Conservation (phyloP, 2,113 vertebrate species). For the Oceanites oceanicus region DNA sequence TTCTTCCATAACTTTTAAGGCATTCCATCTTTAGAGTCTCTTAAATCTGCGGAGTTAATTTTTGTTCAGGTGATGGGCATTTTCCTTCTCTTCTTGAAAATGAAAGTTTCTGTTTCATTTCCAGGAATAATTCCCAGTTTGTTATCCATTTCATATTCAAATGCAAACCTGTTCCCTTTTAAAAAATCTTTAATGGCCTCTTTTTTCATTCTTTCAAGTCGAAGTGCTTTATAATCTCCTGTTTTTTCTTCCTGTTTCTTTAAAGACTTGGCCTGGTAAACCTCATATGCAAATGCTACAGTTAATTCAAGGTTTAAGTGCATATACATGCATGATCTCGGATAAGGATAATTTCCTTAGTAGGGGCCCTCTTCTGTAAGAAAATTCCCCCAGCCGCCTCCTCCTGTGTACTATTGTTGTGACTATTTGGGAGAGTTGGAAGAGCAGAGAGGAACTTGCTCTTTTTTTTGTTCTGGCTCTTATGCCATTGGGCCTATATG, state of each 20-base stretch:
- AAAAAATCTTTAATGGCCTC: neutral
- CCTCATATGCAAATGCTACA: neutral
- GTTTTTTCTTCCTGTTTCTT: neutral
- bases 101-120: neutral
- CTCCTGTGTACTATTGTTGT: neutral
- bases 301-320: neutral
- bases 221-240: neutral
- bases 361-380: neutral
- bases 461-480: neutral
- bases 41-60: neutral
- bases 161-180: neutral
- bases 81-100: neutral
- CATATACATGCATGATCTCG: neutral
- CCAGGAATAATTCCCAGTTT: neutral
- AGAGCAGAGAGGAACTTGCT: neutral
- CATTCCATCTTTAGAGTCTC: neutral
- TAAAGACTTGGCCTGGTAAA: neutral
- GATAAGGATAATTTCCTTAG: neutral
- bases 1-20: neutral
- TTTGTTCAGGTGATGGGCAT: neutral
- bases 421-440: neutral
- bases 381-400: neutral
- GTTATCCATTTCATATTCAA: neutral
- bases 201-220: neutral
- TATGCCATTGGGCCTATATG: neutral